These are phyloP conservation scores for Ophion obscuratus DNA, from an alignment of 2,888 invertebrate species.

Conservation along the genomic window DNA sequence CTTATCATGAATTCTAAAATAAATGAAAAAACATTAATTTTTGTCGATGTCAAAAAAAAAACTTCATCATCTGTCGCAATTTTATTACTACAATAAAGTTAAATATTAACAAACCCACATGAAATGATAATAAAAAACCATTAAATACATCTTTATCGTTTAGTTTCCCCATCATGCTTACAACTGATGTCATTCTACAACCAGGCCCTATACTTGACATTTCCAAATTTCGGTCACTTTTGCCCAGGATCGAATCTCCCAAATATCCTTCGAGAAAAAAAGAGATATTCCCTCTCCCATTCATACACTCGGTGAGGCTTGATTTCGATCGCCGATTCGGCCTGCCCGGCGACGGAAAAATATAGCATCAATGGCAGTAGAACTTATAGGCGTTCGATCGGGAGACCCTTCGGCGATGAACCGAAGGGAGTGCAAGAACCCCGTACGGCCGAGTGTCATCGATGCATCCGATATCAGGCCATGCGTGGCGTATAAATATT, in stretches of 20 bases:
- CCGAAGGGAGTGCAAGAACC: slow-evolving; percentile 1
- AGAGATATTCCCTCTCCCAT: background rate
- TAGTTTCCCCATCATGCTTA: too few species aligned
- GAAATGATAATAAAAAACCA: too few species aligned
- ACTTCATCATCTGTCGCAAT: too few species aligned
- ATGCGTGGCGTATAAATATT: slow-evolving; percentile 82
- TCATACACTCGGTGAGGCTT: background rate
- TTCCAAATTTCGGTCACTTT: background rate
- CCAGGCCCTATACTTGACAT: background rate
- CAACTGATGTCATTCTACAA: too few species aligned
- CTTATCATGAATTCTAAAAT: too few species aligned
- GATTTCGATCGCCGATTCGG: background rate
- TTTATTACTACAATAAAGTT: too few species aligned
- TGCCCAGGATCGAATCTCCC: background rate
- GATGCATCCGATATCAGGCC: slow-evolving; percentile 69
- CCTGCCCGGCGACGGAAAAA: background rate
- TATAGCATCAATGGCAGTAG: background rate
- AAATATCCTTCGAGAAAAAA: background rate
- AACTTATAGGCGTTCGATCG: background rate
- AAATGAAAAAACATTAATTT: too few species aligned
- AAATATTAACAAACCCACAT: too few species aligned
- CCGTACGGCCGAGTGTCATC: slow-evolving; percentile 8
- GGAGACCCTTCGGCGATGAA: slow-evolving; percentile 17
- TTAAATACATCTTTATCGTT: too few species aligned
- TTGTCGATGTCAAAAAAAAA: too few species aligned